Evolutionary conservation across 2,888 invertebrate species (phyloP).

Genomic region (Polylopha cassiicola): DNA sequence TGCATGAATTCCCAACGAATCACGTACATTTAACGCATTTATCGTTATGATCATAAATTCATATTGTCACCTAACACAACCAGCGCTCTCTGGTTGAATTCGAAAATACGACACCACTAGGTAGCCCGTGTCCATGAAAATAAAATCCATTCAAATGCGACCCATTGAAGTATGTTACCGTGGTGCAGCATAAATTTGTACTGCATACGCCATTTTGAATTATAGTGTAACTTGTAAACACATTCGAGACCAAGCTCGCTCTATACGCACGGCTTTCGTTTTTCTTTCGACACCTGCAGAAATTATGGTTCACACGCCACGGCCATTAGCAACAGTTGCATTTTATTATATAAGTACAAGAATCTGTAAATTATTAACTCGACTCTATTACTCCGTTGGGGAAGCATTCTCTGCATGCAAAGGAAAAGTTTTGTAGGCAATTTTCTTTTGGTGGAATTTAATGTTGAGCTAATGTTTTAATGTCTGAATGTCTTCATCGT

Average conservation of each 20-base stretch:
- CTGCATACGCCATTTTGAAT: conserved; percentile 63
- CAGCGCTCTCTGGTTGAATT: conserved; percentile 53
- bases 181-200: conserved; percentile 71
- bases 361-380: conserved; percentile 9
- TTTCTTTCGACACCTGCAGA: conserved; percentile 23
- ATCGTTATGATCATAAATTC: conserved; percentile 68
- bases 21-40: conserved; percentile 61
- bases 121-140: conserved; percentile 58
- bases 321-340: conserved; percentile 19
- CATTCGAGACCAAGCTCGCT: conserved; percentile 54
- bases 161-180: conserved; percentile 70
- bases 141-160: conserved; percentile 73
- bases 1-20: too few relatives aligned
- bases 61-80: conserved; percentile 67
- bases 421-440: conserved; percentile 2
- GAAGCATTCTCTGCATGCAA: too few relatives aligned
- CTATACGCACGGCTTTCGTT: conserved; percentile 41
- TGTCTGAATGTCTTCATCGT: too few relatives aligned
- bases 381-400: conserved; percentile 6
- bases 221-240: conserved; percentile 75
- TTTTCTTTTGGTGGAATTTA: too few relatives aligned
- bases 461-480: too few relatives aligned
- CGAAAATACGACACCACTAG: conserved; percentile 49
- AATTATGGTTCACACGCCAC: conserved; percentile 38
- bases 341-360: conserved; percentile 11